Conservation (phyloP, 2,113 vertebrate genomes). For the Epinephelus moara region DNA sequence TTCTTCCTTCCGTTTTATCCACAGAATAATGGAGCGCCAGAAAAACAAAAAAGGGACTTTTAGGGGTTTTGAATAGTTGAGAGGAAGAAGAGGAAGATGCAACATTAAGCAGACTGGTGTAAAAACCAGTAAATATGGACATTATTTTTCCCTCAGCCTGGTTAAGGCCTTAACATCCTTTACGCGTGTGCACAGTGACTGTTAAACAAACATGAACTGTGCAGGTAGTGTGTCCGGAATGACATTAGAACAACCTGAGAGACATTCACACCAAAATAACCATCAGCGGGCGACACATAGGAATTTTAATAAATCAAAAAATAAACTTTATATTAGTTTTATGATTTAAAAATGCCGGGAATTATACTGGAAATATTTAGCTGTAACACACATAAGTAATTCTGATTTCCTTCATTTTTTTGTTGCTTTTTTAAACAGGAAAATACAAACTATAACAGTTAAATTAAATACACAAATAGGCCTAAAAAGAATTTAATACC, state of each 20-base stretch:
- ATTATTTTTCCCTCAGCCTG: neutral
- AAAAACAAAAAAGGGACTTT: constrained; percentile 48
- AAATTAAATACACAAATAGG: neutral
- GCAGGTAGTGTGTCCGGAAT: neutral
- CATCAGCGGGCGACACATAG: too few relatives aligned
- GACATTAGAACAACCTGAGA: neutral
- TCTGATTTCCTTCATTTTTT: neutral
- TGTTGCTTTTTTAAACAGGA: neutral
- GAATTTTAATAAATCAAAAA: too few relatives aligned
- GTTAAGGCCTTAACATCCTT: constrained; percentile 24
- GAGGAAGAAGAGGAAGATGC: neutral
- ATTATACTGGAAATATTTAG: neutral
- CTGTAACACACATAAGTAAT: neutral
- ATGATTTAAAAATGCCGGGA: neutral
- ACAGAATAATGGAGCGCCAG: constrained; percentile 55
- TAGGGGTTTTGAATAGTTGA: constrained; percentile 45
- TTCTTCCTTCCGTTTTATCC: constrained; percentile 79
- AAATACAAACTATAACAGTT: neutral
- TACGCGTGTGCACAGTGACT: neutral
- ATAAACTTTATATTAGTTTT: neutral
- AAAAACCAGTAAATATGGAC: constrained; percentile 27
- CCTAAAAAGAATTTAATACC: neutral
- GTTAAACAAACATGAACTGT: constrained; percentile 17
- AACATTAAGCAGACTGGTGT: constrained; percentile 43
- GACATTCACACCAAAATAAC: constrained; percentile 19